A percentile compares a stretch with the other conserved stretches of the same genome.
Evolutionary conservation across 2,797 vertebrate species (phyloP).

Genomic region (Triplophysa bombifrons): DNA sequence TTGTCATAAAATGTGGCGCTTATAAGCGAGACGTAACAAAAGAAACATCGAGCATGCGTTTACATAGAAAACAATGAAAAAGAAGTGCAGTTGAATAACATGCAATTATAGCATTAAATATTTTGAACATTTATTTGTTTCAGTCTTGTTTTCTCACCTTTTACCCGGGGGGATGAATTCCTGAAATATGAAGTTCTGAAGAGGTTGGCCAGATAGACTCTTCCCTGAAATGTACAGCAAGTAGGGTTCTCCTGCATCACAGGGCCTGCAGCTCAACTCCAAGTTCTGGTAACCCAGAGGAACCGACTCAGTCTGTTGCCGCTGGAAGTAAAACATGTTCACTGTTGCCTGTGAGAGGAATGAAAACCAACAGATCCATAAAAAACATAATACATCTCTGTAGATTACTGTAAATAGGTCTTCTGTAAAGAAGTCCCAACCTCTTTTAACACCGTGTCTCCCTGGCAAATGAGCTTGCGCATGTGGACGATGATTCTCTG

Average conservation of each 20-base stretch:
- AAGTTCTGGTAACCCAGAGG: constrained; percentile 81
- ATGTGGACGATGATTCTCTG: constrained; percentile 85
- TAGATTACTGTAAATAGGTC: neutral
- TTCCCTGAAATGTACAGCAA: constrained; percentile 79
- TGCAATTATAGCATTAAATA: neutral
- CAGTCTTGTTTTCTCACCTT: constrained; percentile 66
- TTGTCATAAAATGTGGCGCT: too few relatives aligned
- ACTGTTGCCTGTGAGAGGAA: constrained; percentile 79
- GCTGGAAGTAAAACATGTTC: constrained; percentile 86
- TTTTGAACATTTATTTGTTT: neutral
- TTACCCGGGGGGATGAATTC: constrained; percentile 69
- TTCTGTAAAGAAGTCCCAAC: constrained; percentile 65
- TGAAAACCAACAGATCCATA: neutral
- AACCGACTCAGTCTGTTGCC: constrained; percentile 78
- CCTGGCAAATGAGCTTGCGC: constrained; percentile 90
- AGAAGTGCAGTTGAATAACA: too few relatives aligned
- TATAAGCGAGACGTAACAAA: too few relatives aligned
- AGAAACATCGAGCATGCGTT: too few relatives aligned
- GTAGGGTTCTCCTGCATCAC: constrained; percentile 85
- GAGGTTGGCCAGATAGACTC: constrained; percentile 61
- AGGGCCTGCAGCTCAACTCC: constrained; percentile 79
- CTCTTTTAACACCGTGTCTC: constrained; percentile 88
- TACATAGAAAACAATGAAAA: too few relatives aligned
- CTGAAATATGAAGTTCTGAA: constrained; percentile 79
- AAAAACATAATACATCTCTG: neutral